phyloP scores from a whole-genome alignment of 2,113 vertebrate genomes.

The Perca flavescens region DNA sequence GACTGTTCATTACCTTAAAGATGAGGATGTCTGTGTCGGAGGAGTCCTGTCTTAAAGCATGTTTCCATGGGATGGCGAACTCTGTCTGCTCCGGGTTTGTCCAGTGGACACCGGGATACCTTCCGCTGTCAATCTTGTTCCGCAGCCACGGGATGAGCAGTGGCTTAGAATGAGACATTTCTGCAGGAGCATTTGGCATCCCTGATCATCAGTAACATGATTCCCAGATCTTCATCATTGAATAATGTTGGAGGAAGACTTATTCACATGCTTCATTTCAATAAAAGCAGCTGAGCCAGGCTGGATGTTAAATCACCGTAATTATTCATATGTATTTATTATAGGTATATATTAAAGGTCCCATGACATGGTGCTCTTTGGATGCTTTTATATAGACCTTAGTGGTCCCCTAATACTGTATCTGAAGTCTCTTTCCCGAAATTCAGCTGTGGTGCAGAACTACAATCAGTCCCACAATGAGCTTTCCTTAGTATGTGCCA shows the following conservation, averaged over 20 bases:
- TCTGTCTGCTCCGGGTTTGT: conserved; percentile 73
- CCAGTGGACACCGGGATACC: conserved; percentile 88
- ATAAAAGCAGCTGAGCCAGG: neutral
- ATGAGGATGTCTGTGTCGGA: conserved; percentile 83
- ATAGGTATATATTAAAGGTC: neutral
- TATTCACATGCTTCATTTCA: neutral
- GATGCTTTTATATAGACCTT: no score
- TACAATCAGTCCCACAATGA: no score
- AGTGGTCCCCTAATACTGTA: no score
- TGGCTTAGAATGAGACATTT: conserved; percentile 85
- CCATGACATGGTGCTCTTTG: no score
- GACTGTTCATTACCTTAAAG: conserved; percentile 83
- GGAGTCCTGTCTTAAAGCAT: conserved; percentile 87
- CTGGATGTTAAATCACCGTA: neutral
- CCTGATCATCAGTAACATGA: neutral
- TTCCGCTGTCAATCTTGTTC: conserved; percentile 78
- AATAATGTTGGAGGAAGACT: neutral
- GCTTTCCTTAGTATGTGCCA: no score
- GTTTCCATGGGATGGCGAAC: conserved; percentile 92
- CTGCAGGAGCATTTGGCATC: conserved; percentile 25
- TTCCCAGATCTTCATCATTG: neutral
- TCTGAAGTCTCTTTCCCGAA: no score
- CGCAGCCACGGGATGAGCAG: conserved; percentile 89
- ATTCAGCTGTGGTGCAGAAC: no score
- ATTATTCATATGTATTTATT: neutral